phyloP scores from a whole-genome alignment of 2,797 vertebrate genomes.

The Spea hammondii region DNA sequence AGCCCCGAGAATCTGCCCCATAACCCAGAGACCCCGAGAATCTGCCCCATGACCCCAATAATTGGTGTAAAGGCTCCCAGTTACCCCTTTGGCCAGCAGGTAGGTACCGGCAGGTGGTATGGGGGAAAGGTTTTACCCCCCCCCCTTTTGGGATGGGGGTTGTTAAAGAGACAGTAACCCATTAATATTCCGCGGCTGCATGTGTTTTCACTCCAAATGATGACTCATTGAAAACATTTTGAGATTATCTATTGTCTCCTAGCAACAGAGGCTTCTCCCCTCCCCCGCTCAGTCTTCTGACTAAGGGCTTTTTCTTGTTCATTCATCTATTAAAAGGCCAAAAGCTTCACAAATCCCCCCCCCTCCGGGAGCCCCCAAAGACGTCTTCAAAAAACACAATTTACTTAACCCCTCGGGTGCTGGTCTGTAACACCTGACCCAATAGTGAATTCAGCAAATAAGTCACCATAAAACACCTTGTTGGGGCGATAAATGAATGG shows the following conservation, averaged over 20 bases:
- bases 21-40: not conserved
- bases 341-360: not conserved
- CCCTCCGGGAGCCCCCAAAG: constrained; percentile 14
- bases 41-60: not conserved
- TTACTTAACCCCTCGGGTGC: not conserved
- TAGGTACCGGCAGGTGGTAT: too few relatives aligned
- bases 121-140: not conserved
- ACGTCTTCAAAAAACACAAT: not conserved
- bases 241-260: constrained; percentile 39
- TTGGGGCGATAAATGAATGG: not conserved
- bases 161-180: not conserved
- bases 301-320: constrained; percentile 29
- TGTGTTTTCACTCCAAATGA: constrained; percentile 28
- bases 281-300: constrained; percentile 31
- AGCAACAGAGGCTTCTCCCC: constrained; percentile 33
- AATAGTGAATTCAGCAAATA: not conserved
- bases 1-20: too few relatives aligned
- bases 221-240: constrained; percentile 28
- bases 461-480: not conserved
- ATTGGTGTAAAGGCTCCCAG: too few relatives aligned
- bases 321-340: constrained; percentile 38
- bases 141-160: not conserved
- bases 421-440: not conserved
- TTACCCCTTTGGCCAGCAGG: too few relatives aligned
- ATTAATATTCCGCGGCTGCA: constrained; percentile 12